Evolutionary conservation across 2,113 vertebrate species (phyloP), one percentile per base, ranked within the genome.

Genomic region (Silurus glanis): DNA sequence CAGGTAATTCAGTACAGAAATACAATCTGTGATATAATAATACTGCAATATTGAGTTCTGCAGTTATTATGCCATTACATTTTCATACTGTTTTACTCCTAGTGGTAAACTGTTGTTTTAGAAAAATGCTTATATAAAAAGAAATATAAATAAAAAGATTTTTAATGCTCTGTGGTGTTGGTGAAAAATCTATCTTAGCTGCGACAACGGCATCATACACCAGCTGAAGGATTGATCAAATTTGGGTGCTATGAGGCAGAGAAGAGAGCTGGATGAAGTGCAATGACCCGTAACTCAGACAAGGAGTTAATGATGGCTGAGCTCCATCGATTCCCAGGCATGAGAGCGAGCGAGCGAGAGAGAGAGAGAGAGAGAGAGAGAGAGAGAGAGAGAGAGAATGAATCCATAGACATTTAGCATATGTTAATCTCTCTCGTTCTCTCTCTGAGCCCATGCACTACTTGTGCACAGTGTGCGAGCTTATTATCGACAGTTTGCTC

Each of bases 231-330:
- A 83, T 64, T 82, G 86, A 87, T 85, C 58, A 80, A 69, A 83
- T 87, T 85, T 66, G 58, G 37, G 83, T 37, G n/a, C 9, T 37
- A 58, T 56, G 69, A 62, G 71, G 85, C 59, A 37, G 67, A 51
- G 69, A 53, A 75, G 83, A 85, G 61, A 64, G 80, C n/a, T 74
- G 86, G 83, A 74, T 89, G 83, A 83, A 62, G 69, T 80, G 74
- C 80, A 79, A 71, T 83, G 86, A 85, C 83, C 88, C 67, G 58
- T 61, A 45, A 79, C 83, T 87, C 72, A 49, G 72, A 80, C 86
- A 64, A 53, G 53, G 83, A 85, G 78, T 89, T 89, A 85, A 87
- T 87, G 83, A 87, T 82, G 82, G 82, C 81, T 37, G 80, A 87
- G 86, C 83, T 83, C 49, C 69, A 89, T 83, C 72, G 88, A 89